A percentile compares a stretch with the other conserved stretches of the same genome.
These are phyloP conservation scores for Sigmodon hispidus DNA, from an alignment of 2,113 vertebrate genomes.

Conservation along the genomic window DNA sequence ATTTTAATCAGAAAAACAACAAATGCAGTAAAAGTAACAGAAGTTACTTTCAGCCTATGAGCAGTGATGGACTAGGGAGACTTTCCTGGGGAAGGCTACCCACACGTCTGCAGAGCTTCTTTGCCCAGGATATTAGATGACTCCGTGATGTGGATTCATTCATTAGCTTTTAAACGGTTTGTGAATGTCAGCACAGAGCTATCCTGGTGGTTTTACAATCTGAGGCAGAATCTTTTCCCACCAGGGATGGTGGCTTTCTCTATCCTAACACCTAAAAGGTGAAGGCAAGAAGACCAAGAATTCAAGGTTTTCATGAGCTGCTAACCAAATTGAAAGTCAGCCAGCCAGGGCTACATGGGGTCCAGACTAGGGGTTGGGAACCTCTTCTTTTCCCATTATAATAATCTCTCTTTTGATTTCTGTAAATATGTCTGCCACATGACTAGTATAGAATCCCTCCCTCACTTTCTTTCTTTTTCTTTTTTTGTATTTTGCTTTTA, in stretches of 20 bases:
- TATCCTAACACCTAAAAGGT: neutral
- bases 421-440: conserved; percentile 7
- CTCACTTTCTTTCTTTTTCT: neutral
- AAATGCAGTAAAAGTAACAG: neutral
- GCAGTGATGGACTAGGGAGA: too few relatives aligned
- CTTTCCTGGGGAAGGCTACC: fast-evolving
- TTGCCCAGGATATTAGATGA: neutral
- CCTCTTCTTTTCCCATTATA: neutral
- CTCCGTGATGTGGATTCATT: neutral
- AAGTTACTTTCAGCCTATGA: neutral
- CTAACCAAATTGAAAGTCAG: neutral
- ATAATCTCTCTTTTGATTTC: conserved; percentile 21
- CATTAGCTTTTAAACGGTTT: neutral
- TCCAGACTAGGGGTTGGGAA: neutral
- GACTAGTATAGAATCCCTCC: conserved; percentile 1
- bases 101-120: neutral
- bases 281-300: neutral
- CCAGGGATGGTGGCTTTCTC: neutral
- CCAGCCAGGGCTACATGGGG: neutral
- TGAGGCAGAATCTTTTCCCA: neutral
- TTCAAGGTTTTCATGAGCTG: neutral
- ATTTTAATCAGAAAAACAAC: conserved; percentile 9
- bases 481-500: conserved; percentile 43
- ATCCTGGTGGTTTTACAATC: neutral
- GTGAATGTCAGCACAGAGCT: neutral